Evolutionary conservation across 2,888 invertebrate species (phyloP).

Genomic region (Brachycybe producta): DNA sequence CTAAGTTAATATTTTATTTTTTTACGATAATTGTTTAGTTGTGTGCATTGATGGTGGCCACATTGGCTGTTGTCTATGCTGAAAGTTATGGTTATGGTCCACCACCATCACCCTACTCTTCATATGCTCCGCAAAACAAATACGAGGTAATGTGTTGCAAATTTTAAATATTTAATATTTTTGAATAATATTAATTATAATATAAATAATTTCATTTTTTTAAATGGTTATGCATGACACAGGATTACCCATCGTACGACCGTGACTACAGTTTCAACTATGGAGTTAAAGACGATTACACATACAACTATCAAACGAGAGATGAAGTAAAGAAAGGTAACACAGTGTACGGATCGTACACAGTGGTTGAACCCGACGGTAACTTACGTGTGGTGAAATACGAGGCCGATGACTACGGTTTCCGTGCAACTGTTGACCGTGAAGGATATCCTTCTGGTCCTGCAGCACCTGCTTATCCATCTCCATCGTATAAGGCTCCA

Average conservation of each 20-base stretch:
- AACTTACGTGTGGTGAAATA: slow-evolving; percentile 6
- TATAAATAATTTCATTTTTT: too few species aligned
- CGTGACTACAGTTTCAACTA: slow-evolving; percentile 8
- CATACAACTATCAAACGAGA: slow-evolving; percentile 6
- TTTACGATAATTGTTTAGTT: too few species aligned
- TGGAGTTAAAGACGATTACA: slow-evolving; percentile 10
- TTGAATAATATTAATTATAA: too few species aligned
- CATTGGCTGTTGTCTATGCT: too few species aligned
- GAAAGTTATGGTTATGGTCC: too few species aligned
- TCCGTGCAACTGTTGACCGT: slow-evolving; percentile 1
- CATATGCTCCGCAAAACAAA: too few species aligned
- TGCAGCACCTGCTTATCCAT: not conserved
- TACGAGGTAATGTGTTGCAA: too few species aligned
- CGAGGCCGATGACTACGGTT: slow-evolving; percentile 10
- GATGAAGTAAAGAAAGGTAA: slow-evolving; percentile 10
- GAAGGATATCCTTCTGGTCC: not conserved
- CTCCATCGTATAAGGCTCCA: slow-evolving; percentile 8
- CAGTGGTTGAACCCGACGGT: slow-evolving; percentile 4
- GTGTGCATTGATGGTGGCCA: too few species aligned
- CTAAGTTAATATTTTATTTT: too few species aligned
- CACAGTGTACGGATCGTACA: slow-evolving; percentile 1
- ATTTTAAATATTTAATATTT: too few species aligned
- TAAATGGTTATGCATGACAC: not conserved
- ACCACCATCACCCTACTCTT: too few species aligned
- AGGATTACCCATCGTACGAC: slow-evolving; percentile 1